These are phyloP conservation scores for Cenopis cana DNA, from an alignment of 2,888 invertebrate genomes.

Conservation along the genomic window DNA sequence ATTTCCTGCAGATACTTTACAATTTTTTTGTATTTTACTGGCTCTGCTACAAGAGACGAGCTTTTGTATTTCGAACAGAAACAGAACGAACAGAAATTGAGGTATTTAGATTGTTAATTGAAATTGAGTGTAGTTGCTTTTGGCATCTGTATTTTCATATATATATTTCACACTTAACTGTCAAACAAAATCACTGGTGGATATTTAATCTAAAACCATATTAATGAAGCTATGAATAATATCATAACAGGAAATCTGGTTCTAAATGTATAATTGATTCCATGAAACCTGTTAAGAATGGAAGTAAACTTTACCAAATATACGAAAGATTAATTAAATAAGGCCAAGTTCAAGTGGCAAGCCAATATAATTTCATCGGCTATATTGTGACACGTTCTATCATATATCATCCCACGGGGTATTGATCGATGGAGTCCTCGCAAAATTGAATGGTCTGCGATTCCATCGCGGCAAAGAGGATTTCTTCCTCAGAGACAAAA, in stretches of 20 bases:
- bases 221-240: too few species aligned
- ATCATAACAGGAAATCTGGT: too few species aligned
- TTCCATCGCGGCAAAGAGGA: constrained; percentile 45
- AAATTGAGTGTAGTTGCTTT: neutral
- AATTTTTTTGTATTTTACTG: neutral
- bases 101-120: neutral
- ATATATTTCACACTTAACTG: neutral
- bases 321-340: neutral
- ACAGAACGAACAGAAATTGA: neutral
- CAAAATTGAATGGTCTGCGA: constrained; percentile 50
- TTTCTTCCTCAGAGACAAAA: constrained; percentile 46
- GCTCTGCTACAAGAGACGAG: neutral
- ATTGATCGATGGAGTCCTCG: constrained; percentile 44
- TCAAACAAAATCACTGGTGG: neutral
- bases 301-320: too few species aligned
- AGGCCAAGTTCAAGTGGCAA: constrained; percentile 1
- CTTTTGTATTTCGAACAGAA: neutral
- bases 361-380: constrained; percentile 36
- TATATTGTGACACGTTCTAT: constrained; percentile 37
- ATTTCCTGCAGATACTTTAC: neutral
- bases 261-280: too few species aligned
- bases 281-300: too few species aligned
- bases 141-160: neutral
- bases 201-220: too few species aligned
- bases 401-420: constrained; percentile 39